phyloP scores from a whole-genome alignment of 2,888 invertebrate species.

The Apodemia mormo region DNA sequence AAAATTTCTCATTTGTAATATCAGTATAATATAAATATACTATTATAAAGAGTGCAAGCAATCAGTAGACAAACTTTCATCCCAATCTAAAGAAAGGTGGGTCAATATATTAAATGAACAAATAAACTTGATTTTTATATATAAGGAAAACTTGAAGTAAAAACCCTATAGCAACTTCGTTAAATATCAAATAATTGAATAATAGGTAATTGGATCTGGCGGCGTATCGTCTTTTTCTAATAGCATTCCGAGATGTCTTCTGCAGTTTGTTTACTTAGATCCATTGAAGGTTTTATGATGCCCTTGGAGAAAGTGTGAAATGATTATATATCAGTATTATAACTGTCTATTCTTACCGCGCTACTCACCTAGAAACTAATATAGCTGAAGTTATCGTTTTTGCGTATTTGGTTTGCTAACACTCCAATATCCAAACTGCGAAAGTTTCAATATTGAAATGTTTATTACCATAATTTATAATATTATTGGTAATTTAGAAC shows the following conservation, averaged over 20 bases:
- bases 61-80: too few species aligned
- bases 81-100: too few species aligned
- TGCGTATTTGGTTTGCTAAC: not conserved
- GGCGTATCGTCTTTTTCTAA: not conserved
- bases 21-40: too few species aligned
- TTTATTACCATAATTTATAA: not conserved
- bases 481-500: not conserved
- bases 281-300: not conserved
- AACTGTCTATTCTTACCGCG: too few species aligned
- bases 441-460: not conserved
- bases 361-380: not conserved
- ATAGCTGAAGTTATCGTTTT: not conserved
- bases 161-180: not conserved
- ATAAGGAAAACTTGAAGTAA: too few species aligned
- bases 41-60: too few species aligned
- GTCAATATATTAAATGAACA: too few species aligned
- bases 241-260: not conserved
- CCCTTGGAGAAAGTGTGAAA: not conserved
- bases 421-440: not conserved
- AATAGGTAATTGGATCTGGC: conserved; percentile 9
- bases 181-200: conserved; percentile 5
- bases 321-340: too few species aligned
- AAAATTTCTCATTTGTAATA: too few species aligned
- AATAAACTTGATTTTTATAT: too few species aligned
- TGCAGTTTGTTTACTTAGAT: conserved; percentile 4